These are phyloP conservation scores for Streptopelia turtur DNA, from an alignment of 2,797 vertebrate species.

Conservation along the genomic window DNA sequence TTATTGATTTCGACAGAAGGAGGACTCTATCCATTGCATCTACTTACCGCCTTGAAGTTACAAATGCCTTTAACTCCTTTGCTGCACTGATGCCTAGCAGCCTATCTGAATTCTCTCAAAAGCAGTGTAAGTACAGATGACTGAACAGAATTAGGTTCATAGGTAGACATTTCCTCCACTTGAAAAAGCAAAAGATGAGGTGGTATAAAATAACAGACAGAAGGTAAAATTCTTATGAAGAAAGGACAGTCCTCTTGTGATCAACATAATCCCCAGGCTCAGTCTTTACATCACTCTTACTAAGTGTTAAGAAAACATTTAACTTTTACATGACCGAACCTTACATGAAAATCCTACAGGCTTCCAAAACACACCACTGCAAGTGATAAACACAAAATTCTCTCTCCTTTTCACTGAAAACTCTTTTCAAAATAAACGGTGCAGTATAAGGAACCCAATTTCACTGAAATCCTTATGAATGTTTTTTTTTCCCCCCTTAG, in stretches of 20 bases:
- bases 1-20: slow-evolving; percentile 1
- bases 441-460: neutral
- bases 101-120: neutral
- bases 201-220: neutral
- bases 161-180: neutral
- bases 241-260: neutral
- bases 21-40: neutral
- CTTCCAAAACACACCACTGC: neutral
- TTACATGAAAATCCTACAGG: neutral
- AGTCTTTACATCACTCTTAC: neutral
- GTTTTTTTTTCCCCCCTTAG: neutral
- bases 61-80: neutral
- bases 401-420: neutral
- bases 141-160: neutral
- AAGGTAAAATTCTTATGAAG: neutral
- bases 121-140: neutral
- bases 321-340: neutral
- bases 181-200: neutral
- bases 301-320: slow-evolving; percentile 18
- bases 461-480: neutral
- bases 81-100: neutral
- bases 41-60: neutral
- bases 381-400: slow-evolving; percentile 2
- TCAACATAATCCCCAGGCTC: neutral
- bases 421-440: neutral